Conservation (phyloP, 1,140 invertebrate genomes). For the Drosophila murphyi region DNA sequence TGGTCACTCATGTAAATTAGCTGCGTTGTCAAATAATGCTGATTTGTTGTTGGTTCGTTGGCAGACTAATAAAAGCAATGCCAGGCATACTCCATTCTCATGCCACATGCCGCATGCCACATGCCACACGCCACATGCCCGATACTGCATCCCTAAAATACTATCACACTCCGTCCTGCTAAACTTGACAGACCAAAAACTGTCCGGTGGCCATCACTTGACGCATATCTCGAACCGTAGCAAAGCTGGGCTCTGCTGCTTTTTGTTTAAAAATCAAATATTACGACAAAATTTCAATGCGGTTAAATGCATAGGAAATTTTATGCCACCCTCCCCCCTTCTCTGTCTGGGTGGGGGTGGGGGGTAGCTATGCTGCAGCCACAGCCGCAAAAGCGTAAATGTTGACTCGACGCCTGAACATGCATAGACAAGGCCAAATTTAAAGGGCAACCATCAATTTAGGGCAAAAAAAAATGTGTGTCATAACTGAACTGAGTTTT, state of each 20-base stretch:
- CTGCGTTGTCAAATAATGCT: slow-evolving; percentile 81
- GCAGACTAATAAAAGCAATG: slow-evolving; percentile 72
- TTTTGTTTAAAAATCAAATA: slow-evolving; percentile 82
- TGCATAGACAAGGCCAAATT: background rate
- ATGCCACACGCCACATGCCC: background rate
- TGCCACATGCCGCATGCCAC: slow-evolving; percentile 6
- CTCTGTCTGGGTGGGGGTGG: no score
- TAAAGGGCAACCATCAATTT: background rate
- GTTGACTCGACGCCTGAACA: slow-evolving; percentile 57
- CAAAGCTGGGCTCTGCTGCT: slow-evolving; percentile 27
- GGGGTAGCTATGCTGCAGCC: slow-evolving; percentile 16
- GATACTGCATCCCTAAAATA: background rate
- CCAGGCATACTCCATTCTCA: background rate
- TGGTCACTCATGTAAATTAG: slow-evolving; percentile 76
- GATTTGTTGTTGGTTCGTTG: slow-evolving; percentile 75
- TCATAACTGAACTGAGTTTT: no score
- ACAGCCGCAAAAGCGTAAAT: slow-evolving; percentile 78
- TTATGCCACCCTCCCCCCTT: slow-evolving; percentile 31
- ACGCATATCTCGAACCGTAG: slow-evolving; percentile 45
- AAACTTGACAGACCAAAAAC: slow-evolving; percentile 48
- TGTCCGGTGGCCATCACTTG: slow-evolving; percentile 55
- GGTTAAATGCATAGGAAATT: slow-evolving; percentile 79
- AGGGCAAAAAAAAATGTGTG: no score
- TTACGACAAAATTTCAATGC: slow-evolving; percentile 80
- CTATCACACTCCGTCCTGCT: background rate